Evolutionary conservation across 2,888 invertebrate genomes (phyloP).

Genomic region (Chironomus riparius): DNA sequence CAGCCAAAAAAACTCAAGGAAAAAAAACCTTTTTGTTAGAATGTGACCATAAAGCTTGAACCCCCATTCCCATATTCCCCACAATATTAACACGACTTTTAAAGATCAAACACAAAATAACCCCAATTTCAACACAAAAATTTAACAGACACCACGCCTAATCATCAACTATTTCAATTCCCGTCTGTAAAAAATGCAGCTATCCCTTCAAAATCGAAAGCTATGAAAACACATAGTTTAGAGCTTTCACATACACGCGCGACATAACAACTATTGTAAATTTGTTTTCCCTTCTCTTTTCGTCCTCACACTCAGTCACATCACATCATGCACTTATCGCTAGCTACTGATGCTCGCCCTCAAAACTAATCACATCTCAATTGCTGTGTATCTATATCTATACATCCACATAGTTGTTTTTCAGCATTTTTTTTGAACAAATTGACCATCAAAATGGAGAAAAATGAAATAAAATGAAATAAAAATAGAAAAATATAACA

Average conservation of each 20-base stretch:
- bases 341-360: not conserved
- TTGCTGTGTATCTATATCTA: not conserved
- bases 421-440: not conserved
- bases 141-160: no score
- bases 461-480: not conserved
- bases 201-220: not conserved
- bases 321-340: not conserved
- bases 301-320: not conserved
- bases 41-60: no score
- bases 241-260: slow-evolving; percentile 7
- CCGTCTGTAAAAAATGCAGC: no score
- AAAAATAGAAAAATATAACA: not conserved
- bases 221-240: not conserved
- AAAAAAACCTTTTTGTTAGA: no score
- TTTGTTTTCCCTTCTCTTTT: not conserved
- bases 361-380: not conserved
- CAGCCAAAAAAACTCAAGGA: no score
- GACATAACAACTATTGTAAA: slow-evolving; percentile 2
- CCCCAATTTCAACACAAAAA: no score
- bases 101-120: no score
- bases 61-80: no score
- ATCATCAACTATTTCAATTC: no score
- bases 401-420: not conserved
- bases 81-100: no score
- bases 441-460: not conserved